Evolutionary conservation across 2,888 invertebrate genomes (phyloP).

Genomic region (Yponomeuta sedellus): DNA sequence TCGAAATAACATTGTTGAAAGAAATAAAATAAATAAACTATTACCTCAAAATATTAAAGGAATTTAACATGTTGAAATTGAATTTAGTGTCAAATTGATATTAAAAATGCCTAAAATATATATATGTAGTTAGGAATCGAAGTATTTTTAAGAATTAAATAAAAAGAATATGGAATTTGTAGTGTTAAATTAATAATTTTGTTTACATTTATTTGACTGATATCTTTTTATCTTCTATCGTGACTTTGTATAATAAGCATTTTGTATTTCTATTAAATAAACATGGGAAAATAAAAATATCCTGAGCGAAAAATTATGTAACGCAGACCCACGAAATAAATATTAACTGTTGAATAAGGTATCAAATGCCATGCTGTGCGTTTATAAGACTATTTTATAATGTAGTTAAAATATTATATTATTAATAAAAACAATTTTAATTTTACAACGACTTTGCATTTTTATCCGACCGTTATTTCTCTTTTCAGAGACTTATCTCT

Average conservation of each 20-base stretch:
- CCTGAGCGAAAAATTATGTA: neutral
- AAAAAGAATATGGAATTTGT: neutral
- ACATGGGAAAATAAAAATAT: neutral
- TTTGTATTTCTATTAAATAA: neutral
- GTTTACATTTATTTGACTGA: neutral
- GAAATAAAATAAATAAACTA: neutral
- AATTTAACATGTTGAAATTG: neutral
- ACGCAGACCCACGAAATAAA: neutral
- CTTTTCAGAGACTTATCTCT: too few relatives aligned
- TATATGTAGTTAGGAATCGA: neutral
- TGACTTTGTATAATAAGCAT: neutral
- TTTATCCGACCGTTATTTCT: too few relatives aligned
- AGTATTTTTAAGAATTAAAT: neutral
- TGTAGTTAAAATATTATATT: neutral
- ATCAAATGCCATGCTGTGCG: conserved; percentile 11
- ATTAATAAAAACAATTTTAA: conserved; percentile 5
- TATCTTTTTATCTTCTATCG: too few relatives aligned
- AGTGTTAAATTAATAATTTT: neutral
- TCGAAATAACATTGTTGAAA: neutral
- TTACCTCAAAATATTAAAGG: neutral
- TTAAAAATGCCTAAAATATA: neutral
- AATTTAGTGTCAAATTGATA: neutral
- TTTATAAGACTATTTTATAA: conserved; percentile 2
- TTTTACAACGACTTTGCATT: neutral
- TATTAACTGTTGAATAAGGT: neutral